phyloP scores from a whole-genome alignment of 1,140 invertebrate species.

The Zophobas atratus region DNA sequence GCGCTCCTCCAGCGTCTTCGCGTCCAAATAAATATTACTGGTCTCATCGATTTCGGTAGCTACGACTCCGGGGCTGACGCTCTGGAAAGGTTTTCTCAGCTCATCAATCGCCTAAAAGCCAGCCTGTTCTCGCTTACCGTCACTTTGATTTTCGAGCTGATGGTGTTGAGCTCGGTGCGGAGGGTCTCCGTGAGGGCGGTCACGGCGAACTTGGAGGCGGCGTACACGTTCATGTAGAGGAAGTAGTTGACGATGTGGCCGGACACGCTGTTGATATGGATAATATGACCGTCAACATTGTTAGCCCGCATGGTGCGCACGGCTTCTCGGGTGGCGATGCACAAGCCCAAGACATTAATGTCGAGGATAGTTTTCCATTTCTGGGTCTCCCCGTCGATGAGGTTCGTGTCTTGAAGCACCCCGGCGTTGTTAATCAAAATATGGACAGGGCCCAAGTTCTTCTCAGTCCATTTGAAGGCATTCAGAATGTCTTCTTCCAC shows the following conservation, averaged over 20 bases:
- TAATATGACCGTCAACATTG: conserved; percentile 78
- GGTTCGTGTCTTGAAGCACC: conserved; percentile 62
- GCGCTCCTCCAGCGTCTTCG: neutral
- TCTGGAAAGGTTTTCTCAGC: neutral
- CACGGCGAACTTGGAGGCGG: conserved; percentile 79
- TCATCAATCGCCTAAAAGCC: neutral
- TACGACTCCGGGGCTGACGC: conserved; percentile 1
- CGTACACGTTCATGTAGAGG: conserved; percentile 70
- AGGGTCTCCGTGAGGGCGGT: conserved; percentile 77
- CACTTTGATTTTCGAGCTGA: conserved; percentile 76
- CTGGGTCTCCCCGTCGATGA: conserved; percentile 67
- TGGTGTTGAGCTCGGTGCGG: conserved; percentile 74
- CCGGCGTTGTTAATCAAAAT: conserved; percentile 85
- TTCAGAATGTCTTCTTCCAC: conserved; percentile 77
- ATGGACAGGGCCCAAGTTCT: conserved; percentile 76
- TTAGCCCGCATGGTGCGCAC: conserved; percentile 78
- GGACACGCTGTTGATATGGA: conserved; percentile 78
- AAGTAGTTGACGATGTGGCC: conserved; percentile 69
- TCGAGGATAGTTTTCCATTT: conserved; percentile 71
- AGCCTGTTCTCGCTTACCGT: conserved; percentile 71
- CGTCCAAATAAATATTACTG: conserved; percentile 5
- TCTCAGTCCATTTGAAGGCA: conserved; percentile 78
- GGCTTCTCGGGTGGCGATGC: conserved; percentile 77
- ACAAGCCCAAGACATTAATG: conserved; percentile 81
- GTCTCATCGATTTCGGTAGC: conserved; percentile 6